phyloP scores from a whole-genome alignment of 2,113 vertebrate species.

The Malurus elegans region DNA sequence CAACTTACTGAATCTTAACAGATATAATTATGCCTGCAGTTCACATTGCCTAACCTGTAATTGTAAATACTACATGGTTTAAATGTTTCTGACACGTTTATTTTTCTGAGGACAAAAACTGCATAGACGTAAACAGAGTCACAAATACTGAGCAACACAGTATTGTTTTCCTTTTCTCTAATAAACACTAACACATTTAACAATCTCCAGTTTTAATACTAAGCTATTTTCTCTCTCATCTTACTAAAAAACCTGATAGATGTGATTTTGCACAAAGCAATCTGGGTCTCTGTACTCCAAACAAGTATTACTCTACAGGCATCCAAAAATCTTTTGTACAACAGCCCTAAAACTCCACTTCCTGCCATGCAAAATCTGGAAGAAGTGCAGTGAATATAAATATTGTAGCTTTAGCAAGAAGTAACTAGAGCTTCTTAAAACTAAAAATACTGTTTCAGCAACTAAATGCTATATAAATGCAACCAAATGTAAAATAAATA shows the following conservation, averaged over 20 bases:
- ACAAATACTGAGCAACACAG: background rate
- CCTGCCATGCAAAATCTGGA: background rate
- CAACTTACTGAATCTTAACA: background rate
- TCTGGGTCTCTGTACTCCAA: background rate
- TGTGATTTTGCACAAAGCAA: background rate
- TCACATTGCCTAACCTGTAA: background rate
- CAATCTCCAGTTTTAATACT: background rate
- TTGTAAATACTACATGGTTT: background rate
- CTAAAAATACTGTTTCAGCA: background rate
- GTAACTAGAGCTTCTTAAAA: background rate
- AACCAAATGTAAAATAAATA: background rate
- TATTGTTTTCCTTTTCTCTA: background rate
- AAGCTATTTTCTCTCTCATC: background rate
- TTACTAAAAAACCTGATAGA: background rate
- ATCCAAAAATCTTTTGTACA: rapidly evolving
- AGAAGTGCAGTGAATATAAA: background rate
- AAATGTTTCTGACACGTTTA: background rate
- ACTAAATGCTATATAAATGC: background rate
- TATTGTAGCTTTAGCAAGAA: background rate
- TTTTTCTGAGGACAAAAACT: background rate
- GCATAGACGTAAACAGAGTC: background rate
- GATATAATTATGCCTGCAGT: background rate
- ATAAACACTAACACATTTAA: background rate
- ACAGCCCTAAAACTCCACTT: background rate
- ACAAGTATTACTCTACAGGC: background rate